phyloP scores from a whole-genome alignment of 2,113 vertebrate genomes.

The Chloropsis hardwickii region DNA sequence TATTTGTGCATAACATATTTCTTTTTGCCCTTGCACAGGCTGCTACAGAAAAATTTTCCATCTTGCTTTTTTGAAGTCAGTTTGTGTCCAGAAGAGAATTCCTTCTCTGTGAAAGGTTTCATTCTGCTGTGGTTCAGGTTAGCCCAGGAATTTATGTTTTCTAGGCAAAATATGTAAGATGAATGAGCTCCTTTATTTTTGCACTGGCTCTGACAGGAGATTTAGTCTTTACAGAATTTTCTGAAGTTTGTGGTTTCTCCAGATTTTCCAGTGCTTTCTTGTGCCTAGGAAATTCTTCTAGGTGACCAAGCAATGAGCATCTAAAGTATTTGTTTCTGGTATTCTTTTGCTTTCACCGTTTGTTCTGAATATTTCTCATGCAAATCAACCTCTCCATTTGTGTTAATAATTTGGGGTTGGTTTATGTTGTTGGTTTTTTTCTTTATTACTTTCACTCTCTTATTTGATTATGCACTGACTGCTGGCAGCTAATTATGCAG shows the following conservation, averaged over 20 bases:
- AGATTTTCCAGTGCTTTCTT: not conserved
- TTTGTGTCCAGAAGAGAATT: not conserved
- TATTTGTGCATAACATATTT: not conserved
- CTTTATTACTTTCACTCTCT: not conserved
- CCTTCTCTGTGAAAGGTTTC: not conserved
- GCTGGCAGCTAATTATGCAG: not conserved
- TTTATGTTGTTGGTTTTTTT: not conserved
- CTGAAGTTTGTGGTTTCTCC: not conserved
- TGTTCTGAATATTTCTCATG: not conserved
- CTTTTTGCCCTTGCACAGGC: not conserved
- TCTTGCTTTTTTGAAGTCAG: not conserved
- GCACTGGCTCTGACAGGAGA: not conserved
- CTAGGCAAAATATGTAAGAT: not conserved
- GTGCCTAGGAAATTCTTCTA: not conserved
- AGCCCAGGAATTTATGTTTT: not conserved
- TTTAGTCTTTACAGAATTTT: not conserved
- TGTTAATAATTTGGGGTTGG: not conserved
- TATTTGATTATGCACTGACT: not conserved
- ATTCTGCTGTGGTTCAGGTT: not conserved
- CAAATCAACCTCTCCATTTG: not conserved
- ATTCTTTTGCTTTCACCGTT: not conserved
- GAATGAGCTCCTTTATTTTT: not conserved
- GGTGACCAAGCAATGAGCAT: not conserved
- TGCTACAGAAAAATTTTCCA: not conserved
- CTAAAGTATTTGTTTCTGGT: not conserved